Base-by-base conservation (phyloP, 2,797 vertebrate species). In the Hypotaenidia okinawae region DNA sequence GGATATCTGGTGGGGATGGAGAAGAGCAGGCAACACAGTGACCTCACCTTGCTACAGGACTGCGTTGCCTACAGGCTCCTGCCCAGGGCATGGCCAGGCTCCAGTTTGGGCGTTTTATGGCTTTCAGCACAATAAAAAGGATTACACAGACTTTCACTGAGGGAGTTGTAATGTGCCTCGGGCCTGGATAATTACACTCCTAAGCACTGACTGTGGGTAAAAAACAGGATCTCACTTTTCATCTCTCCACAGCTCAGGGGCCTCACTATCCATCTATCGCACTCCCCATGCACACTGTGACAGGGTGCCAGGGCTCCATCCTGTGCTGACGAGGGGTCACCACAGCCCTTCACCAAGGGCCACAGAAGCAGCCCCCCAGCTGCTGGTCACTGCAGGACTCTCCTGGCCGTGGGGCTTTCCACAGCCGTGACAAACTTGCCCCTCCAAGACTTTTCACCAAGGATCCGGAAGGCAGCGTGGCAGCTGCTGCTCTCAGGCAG, bases 391-490 rank as follows among this genome's bases (percentile, higher is more conserved):
- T 11, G 27, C 47, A 21, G 37, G 22, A 9, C 39, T 21, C 74
- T 4, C 33, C n/a, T 5, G 35, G 18, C 9, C 3, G 0, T 30
- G 9, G 82, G 45, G 41, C 23, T 66, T 2, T 18, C n/a, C 70
- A 2, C 25, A 5, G 7, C 17, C 9, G 18, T 6, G 30, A 0
- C 5, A 5, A 19, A 3, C 10, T 6, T 35, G 2, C 7, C 12
- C 13, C 47, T 41, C 13, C 11, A 1, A 7, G 17, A 6, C 21
- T 1, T 10, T 7, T 0, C 0, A 3, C 10, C 3, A 2, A 25
- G 14, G 7, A 1, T 0, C 17, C 0, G 76, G n/a, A 13, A 3
- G 3, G 1, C 0, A 25, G 63, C 6, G 2, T 5, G 0, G 63
- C 2, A 0, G 23, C 62, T 1, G 35, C 45, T 1, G 28, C 54